phyloP scores from a whole-genome alignment of 2,113 vertebrate genomes.

The Prochilodus magdalenae region DNA sequence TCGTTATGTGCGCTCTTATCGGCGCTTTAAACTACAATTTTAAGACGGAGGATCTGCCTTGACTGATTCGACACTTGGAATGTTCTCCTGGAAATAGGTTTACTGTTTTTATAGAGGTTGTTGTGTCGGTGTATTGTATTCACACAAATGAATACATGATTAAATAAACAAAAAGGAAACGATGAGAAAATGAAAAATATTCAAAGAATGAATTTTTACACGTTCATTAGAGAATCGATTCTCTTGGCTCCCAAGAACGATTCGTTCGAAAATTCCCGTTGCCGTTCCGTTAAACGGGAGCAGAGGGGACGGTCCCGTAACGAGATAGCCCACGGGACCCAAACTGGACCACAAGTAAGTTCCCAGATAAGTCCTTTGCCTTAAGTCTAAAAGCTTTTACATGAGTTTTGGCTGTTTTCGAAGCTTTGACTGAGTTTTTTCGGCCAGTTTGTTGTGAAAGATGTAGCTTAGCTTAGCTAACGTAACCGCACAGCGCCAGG shows the following conservation, averaged over 20 bases:
- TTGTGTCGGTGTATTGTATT: too few relatives aligned
- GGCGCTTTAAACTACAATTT: too few relatives aligned
- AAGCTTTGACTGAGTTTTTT: not conserved
- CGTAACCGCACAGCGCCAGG: not conserved
- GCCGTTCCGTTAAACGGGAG: constrained; percentile 67
- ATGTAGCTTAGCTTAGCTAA: constrained; percentile 28
- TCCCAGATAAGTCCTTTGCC: not conserved
- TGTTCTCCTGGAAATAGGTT: not conserved
- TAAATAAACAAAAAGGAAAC: too few relatives aligned
- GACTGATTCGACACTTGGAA: too few relatives aligned
- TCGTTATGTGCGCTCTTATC: too few relatives aligned
- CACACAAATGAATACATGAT: too few relatives aligned
- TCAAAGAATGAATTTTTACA: too few relatives aligned
- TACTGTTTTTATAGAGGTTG: too few relatives aligned
- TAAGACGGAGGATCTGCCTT: too few relatives aligned
- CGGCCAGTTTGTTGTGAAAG: not conserved
- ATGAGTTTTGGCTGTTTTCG: not conserved
- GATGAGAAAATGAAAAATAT: too few relatives aligned
- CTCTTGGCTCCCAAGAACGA: constrained; percentile 76
- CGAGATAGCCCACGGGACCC: constrained; percentile 48
- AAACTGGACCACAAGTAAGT: constrained; percentile 16
- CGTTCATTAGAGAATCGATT: constrained; percentile 63
- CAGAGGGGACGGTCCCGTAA: constrained; percentile 56
- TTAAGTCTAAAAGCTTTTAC: not conserved
- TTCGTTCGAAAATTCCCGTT: constrained; percentile 67